Base-by-base conservation (phyloP, 2,888 invertebrate species). In the Willowsia nigromaculata region DNA sequence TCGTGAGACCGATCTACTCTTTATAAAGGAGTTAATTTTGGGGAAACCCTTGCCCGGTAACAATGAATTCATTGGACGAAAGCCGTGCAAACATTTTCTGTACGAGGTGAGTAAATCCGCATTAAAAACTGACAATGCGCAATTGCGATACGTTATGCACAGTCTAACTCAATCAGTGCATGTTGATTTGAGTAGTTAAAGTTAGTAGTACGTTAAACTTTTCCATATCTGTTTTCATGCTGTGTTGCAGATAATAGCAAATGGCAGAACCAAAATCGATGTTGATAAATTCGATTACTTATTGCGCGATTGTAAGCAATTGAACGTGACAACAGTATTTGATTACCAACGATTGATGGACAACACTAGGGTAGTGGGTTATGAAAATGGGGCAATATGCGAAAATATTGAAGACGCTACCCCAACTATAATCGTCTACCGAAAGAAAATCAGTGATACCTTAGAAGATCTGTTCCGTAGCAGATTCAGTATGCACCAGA, bases 251-350 rank as follows among this genome's bases (percentile, higher is more conserved):
- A 95, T 96, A 90, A 95, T 96, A 0, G 94, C 95, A 71, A 96
- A 96, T 93, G 94, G 94, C 89, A 93, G 94, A 47, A 95, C 95
- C 90, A 95, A 95, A 9, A 94, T 96, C 22, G 96, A 96, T 93
- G 96, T 96, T 0, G 96, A 96, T 93, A 96, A 96, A 93, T 95
- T 95, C 95, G 96, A 96, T 92, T 96, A 96, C 93, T 94, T 96
- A 71, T 93, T 95, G 22, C 94, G 96, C 27, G 96, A 96, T 93
- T 94, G 94, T 62, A 93, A 94, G 82, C 93, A 94, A 91, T 93
- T 95, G 18, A 95, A 95, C 22, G 93, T 95, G 1, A 93, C 93
- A 30, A 94, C 94, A 78, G 93, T 93, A 78, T 95, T 95, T 93
- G 94, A 95, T 92, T 94, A 94, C 91, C 91, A 93, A 71, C 93